These are phyloP conservation scores for Neelides sp. DNA, from an alignment of 1,140 invertebrate species.

Conservation along the genomic window DNA sequence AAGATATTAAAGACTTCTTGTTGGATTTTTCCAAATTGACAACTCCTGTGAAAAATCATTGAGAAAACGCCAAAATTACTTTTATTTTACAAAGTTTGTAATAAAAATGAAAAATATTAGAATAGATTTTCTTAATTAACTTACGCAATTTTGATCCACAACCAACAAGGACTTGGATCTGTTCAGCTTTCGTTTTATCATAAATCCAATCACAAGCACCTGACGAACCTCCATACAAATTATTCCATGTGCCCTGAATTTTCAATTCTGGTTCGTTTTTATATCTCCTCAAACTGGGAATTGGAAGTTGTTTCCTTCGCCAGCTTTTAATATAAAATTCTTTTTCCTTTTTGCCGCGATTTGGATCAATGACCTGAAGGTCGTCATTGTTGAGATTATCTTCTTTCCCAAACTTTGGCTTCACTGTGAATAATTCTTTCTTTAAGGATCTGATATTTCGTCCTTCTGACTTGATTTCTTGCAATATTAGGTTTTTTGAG, in stretches of 20 bases:
- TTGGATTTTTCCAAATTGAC: slow-evolving; percentile 3
- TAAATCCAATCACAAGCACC: slow-evolving; percentile 17
- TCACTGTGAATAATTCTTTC: no score
- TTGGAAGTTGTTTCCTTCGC: neutral
- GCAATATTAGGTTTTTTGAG: no score
- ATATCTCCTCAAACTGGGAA: slow-evolving; percentile 4
- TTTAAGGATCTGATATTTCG: no score
- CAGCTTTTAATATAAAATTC: neutral
- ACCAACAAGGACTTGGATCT: slow-evolving; percentile 14
- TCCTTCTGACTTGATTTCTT: no score
- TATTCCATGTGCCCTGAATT: slow-evolving; percentile 26
- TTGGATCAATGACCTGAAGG: no score
- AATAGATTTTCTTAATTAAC: slow-evolving; percentile 1
- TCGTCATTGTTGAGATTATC: no score
- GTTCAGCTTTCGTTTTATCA: neutral
- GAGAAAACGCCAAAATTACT: neutral
- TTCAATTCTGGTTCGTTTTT: slow-evolving; percentile 14
- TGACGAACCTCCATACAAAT: slow-evolving; percentile 11
- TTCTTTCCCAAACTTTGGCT: no score
- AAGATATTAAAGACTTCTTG: slow-evolving; percentile 8
- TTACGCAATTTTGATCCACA: slow-evolving; percentile 22
- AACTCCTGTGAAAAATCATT: slow-evolving; percentile 9
- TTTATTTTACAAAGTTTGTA: neutral
- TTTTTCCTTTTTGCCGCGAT: no score
- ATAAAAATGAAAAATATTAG: neutral